A percentile compares a stretch with the other conserved stretches of the same genome.
phyloP scores from a whole-genome alignment of 2,888 invertebrate genomes.

The Tineola bisselliella region DNA sequence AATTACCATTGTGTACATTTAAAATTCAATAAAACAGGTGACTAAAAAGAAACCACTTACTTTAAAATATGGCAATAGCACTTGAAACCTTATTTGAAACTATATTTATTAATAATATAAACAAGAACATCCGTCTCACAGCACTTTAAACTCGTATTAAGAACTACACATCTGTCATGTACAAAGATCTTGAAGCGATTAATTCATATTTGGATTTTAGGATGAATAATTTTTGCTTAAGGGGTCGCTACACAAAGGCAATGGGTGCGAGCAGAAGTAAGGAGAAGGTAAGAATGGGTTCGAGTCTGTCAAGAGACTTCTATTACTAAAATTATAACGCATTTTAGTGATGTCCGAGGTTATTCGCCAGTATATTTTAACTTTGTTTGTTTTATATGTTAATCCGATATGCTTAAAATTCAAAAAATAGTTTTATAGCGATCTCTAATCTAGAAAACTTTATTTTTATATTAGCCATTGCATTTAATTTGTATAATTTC shows the following conservation, averaged over 20 bases:
- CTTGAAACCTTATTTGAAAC: background rate
- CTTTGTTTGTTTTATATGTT: too few relatives aligned
- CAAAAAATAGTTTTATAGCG: too few relatives aligned
- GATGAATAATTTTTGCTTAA: background rate
- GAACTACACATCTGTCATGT: constrained; percentile 35
- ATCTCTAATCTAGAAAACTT: too few relatives aligned
- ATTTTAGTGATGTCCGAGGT: too few relatives aligned
- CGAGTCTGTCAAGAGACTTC: background rate
- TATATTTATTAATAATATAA: background rate
- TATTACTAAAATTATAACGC: background rate
- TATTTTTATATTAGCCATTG: too few relatives aligned
- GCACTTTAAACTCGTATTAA: constrained; percentile 20
- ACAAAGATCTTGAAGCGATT: constrained; percentile 15
- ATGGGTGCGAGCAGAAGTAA: background rate
- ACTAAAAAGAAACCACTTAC: constrained; percentile 16
- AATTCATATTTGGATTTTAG: background rate
- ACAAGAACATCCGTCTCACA: background rate
- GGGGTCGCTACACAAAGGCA: background rate
- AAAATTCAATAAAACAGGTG: too few relatives aligned
- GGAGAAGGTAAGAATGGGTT: background rate
- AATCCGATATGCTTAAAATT: too few relatives aligned
- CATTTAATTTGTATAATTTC: too few relatives aligned
- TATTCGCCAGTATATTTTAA: too few relatives aligned
- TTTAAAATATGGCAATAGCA: background rate
- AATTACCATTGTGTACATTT: too few relatives aligned